Base-by-base conservation (phyloP, 2,797 vertebrate species). In the Melanotaenia pygmaea region DNA sequence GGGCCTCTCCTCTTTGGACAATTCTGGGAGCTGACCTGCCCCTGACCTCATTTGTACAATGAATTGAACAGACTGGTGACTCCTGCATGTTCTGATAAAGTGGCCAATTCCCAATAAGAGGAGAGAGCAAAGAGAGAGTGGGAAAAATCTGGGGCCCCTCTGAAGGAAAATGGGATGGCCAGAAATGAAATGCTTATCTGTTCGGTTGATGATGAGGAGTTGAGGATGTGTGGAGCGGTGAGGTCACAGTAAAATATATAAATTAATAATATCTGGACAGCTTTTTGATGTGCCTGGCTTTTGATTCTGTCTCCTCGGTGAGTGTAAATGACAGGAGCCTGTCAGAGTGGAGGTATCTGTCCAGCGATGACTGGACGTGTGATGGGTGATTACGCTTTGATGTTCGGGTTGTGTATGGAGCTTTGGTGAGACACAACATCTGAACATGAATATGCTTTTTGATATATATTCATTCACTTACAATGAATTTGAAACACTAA, bases 261-360 rank as follows among this genome's bases (percentile, higher is more conserved):
- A 63, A 74, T 57, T 63, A 72, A 79, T 77, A 59, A 47, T 8
- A 16, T 56, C 81, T 63, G 83, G 72, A 60, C 86, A 90, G 81
- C 74, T 88, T 91, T 92, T 92, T 93, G 87, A 94, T 91, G 88
- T 88, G 60, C 73, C 62, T 79, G 73, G 64, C 78, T 87, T 92
- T 91, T 89, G 88, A 91, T 86, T 89, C 76, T 12, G 59, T 63
- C 68, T 86, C 62, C 40, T 53, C 75, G 8, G 80, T 53, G 65
- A 72, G 74, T 77, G 80, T 88, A 89, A 93, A 88, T 87, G 88
- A 89, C 88, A 88, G 87, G 79, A 53, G 76, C 60, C 81, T 69
- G 65, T 74, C 66, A 73, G 67, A 81, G 77, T 54, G 72, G 74
- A 91, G 84, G 83, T 88, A 86, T 83, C 84, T 82, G 89, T 86